phyloP scores from a whole-genome alignment of 2,113 vertebrate genomes.

The Onychostoma macrolepis region DNA sequence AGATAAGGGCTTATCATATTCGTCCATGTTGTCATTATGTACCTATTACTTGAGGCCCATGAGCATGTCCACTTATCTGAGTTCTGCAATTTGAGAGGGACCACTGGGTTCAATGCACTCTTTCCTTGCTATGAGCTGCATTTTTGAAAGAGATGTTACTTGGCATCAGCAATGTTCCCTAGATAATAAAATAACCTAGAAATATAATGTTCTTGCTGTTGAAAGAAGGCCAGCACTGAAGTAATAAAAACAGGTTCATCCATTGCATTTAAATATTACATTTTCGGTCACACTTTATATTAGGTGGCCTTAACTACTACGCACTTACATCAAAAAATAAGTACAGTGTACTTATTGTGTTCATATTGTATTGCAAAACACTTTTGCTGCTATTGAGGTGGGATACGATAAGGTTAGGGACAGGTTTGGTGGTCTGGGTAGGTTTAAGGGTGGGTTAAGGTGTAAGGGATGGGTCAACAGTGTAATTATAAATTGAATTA shows the following conservation, averaged over 20 bases:
- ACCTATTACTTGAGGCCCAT: conserved; percentile 57
- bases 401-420: no score
- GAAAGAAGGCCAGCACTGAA: background rate
- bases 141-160: conserved; percentile 32
- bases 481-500: no score
- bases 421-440: no score
- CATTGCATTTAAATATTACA: background rate
- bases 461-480: no score
- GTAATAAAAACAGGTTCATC: background rate
- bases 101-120: conserved; percentile 49
- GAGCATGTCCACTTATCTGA: conserved; percentile 67
- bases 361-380: no score
- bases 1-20: conserved; percentile 75
- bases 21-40: conserved; percentile 70
- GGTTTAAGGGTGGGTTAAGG: no score
- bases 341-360: no score
- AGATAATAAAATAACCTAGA: conserved; percentile 16
- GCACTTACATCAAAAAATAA: no score
- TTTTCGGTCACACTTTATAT: no score
- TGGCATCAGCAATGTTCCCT: background rate
- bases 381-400: no score
- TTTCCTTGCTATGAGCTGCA: conserved; percentile 37
- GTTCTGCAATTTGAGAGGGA: conserved; percentile 60
- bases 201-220: background rate
- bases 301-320: no score